A percentile compares a stretch with the other conserved stretches of the same genome.
phyloP scores from a whole-genome alignment of 2,113 vertebrate species.

The Ornithorhynchus anatinus region DNA sequence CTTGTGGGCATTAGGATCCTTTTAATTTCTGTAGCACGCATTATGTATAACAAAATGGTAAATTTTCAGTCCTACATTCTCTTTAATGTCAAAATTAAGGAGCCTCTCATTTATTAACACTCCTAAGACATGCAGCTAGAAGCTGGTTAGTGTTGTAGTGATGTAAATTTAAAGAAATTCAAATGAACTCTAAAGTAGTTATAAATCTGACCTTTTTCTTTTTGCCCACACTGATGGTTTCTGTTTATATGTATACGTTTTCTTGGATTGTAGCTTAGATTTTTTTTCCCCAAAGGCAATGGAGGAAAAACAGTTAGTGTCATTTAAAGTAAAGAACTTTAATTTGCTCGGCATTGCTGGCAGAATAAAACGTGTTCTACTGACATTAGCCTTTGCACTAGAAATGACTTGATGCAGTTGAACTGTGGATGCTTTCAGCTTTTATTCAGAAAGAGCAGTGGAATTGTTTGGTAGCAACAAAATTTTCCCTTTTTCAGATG shows the following conservation, averaged over 20 bases:
- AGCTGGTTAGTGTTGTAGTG: constrained; percentile 6
- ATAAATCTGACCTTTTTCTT: background rate
- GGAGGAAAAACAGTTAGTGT: background rate
- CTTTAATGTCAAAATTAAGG: constrained; percentile 45
- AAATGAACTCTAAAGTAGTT: background rate
- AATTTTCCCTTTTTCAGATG: constrained; percentile 28
- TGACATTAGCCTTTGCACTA: constrained; percentile 34
- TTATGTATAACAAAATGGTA: constrained; percentile 29
- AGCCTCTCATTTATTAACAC: constrained; percentile 47
- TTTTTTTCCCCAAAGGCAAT: background rate
- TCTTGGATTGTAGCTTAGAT: background rate
- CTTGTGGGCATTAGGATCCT: constrained; percentile 37
- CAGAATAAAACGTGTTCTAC: constrained; percentile 11
- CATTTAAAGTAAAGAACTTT: constrained; percentile 11
- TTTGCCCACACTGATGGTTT: background rate
- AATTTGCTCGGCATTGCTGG: background rate
- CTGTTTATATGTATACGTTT: background rate
- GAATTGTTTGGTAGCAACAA: constrained; percentile 27
- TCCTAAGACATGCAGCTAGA: constrained; percentile 24
- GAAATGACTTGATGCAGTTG: constrained; percentile 26
- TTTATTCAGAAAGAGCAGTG: background rate
- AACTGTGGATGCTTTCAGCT: constrained; percentile 45
- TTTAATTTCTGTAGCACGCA: constrained; percentile 49
- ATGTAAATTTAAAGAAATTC: constrained; percentile 17
- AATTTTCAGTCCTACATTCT: constrained; percentile 49